These are phyloP conservation scores for Folsomia candida DNA, from an alignment of 2,888 invertebrate species.

Conservation along the genomic window DNA sequence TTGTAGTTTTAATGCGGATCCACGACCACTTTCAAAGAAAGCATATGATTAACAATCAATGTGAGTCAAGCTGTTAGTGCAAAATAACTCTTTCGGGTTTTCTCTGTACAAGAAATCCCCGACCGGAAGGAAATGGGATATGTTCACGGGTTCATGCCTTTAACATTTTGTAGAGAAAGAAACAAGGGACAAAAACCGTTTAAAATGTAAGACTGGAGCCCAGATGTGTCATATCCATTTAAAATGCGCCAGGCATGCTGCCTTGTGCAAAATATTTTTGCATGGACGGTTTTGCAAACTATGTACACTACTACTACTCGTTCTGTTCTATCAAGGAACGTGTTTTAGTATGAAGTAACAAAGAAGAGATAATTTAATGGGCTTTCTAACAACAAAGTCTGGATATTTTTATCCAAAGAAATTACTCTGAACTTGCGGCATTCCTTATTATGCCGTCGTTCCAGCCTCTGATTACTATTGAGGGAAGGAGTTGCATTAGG, in stretches of 20 bases:
- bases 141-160: not conserved
- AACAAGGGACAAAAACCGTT: not conserved
- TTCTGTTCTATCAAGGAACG: not conserved
- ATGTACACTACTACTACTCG: not conserved
- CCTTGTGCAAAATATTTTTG: not conserved
- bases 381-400: too few species aligned
- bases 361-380: too few species aligned
- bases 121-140: not conserved
- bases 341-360: too few species aligned
- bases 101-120: not conserved
- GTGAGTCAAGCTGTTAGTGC: too few species aligned
- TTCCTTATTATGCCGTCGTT: not conserved
- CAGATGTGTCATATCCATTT: not conserved
- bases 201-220: not conserved
- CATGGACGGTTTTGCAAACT: not conserved
- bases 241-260: not conserved
- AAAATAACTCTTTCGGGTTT: not conserved
- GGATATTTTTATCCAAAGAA: not conserved
- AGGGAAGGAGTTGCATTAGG: not conserved
- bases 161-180: not conserved
- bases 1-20: too few species aligned
- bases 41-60: too few species aligned
- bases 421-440: too few species aligned
- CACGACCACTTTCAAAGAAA: too few species aligned
- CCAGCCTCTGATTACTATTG: not conserved